Evolutionary conservation across 2,888 invertebrate genomes (phyloP).

Genomic region (Stenotaenia linearis): DNA sequence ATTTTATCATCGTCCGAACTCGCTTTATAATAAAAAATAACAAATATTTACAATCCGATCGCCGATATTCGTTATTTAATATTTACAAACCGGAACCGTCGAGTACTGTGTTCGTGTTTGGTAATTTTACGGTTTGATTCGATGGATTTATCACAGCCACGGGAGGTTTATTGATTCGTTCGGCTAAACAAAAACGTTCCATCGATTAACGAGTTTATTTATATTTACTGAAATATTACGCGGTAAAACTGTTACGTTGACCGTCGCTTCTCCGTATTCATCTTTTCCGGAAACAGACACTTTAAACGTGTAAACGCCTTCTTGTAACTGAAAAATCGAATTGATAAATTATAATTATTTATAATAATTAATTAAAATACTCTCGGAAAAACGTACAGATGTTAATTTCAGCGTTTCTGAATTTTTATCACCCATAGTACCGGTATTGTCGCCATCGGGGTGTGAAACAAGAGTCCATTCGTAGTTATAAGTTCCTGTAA

Average conservation of each 20-base stretch:
- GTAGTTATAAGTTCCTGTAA: conserved; percentile 50
- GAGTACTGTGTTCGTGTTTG: conserved; percentile 81
- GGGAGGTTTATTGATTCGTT: conserved; percentile 72
- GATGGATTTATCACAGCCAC: conserved; percentile 78
- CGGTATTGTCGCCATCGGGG: conserved; percentile 65
- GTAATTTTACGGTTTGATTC: conserved; percentile 77
- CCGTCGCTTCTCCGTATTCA: conserved; percentile 56
- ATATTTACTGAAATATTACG: conserved; percentile 45
- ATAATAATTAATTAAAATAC: too few species aligned
- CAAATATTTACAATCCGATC: neutral
- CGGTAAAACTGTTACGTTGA: conserved; percentile 83
- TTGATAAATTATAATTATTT: too few species aligned
- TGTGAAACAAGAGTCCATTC: conserved; percentile 81
- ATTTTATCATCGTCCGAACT: conserved; percentile 78
- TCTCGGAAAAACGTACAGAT: too few species aligned
- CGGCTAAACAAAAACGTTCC: conserved; percentile 57
- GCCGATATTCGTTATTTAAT: neutral
- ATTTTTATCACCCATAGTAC: conserved; percentile 37
- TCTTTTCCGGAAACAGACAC: conserved; percentile 63
- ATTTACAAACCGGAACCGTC: conserved; percentile 61
- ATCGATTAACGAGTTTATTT: neutral
- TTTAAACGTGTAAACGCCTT: conserved; percentile 83
- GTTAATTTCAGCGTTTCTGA: conserved; percentile 36
- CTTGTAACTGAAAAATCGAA: conserved; percentile 45
- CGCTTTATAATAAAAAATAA: conserved; percentile 44